phyloP scores from a whole-genome alignment of 2,888 invertebrate genomes.

The Sesia apiformis region DNA sequence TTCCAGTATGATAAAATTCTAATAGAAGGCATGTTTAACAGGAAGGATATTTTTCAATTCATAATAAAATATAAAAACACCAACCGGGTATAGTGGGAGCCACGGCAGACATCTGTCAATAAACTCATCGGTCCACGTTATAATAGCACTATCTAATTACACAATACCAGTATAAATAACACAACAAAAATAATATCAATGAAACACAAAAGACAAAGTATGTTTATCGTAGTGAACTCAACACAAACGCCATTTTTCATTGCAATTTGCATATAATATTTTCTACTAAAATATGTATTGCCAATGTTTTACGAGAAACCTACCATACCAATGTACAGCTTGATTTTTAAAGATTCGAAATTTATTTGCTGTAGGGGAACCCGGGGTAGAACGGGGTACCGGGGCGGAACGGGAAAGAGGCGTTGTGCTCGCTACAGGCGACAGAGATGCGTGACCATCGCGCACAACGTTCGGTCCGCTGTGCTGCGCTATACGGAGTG shows the following conservation, averaged over 20 bases:
- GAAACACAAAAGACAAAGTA: constrained; percentile 29
- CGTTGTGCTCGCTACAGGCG: no score
- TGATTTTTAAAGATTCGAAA: neutral
- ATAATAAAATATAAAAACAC: constrained; percentile 17
- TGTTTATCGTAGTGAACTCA: constrained; percentile 60
- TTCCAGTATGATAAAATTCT: no score
- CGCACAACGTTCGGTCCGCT: no score
- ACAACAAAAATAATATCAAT: constrained; percentile 16
- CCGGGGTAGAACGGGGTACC: no score
- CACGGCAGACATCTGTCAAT: constrained; percentile 73
- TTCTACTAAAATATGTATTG: neutral
- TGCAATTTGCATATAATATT: neutral
- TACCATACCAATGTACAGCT: neutral
- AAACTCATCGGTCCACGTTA: constrained; percentile 68
- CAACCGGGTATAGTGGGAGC: constrained; percentile 72
- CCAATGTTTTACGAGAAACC: neutral
- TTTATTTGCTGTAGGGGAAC: neutral
- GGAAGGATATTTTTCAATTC: no score
- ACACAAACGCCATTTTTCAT: constrained; percentile 65
- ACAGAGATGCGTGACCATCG: no score
- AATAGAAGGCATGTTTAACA: no score
- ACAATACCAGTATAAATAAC: constrained; percentile 17
- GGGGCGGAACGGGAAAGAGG: no score
- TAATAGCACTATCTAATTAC: constrained; percentile 35
- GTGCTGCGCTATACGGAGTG: no score